Conservation (phyloP, 2,797 vertebrate species). For the Centroberyx gerrardi region DNA sequence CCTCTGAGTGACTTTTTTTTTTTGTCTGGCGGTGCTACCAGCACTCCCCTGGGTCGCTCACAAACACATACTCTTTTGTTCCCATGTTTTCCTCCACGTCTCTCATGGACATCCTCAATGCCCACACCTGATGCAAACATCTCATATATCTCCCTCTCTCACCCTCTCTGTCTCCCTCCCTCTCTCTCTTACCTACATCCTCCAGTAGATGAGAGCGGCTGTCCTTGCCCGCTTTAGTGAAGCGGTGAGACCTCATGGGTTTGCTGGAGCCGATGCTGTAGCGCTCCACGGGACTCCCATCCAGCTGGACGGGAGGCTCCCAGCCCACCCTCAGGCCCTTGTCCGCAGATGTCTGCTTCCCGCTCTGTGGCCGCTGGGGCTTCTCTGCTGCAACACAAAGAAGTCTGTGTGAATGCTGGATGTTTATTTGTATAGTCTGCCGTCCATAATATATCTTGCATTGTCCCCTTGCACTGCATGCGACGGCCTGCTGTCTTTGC, state of each 20-base stretch:
- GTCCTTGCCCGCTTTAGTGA: slow-evolving; percentile 80
- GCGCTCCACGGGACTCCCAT: slow-evolving; percentile 82
- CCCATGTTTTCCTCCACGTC: background rate
- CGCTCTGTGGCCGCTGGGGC: slow-evolving; percentile 82
- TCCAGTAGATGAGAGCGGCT: slow-evolving; percentile 81
- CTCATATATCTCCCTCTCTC: slow-evolving; percentile 3
- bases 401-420: slow-evolving; percentile 16
- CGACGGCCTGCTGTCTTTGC: background rate
- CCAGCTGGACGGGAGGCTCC: slow-evolving; percentile 85
- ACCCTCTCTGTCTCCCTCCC: background rate
- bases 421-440: slow-evolving; percentile 16
- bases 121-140: background rate
- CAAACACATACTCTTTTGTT: slow-evolving; percentile 36
- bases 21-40: slow-evolving; percentile 19
- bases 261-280: slow-evolving; percentile 87
- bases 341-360: slow-evolving; percentile 83
- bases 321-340: slow-evolving; percentile 84
- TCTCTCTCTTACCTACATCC: slow-evolving; percentile 86
- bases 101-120: slow-evolving; percentile 5
- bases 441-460: slow-evolving; percentile 9
- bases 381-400: slow-evolving; percentile 81
- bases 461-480: background rate
- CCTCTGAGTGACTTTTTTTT: slow-evolving; percentile 16
- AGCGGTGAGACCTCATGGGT: slow-evolving; percentile 85
- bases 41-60: background rate